Conservation (phyloP, 2,888 invertebrate genomes). For the Drosophila siamana region DNA sequence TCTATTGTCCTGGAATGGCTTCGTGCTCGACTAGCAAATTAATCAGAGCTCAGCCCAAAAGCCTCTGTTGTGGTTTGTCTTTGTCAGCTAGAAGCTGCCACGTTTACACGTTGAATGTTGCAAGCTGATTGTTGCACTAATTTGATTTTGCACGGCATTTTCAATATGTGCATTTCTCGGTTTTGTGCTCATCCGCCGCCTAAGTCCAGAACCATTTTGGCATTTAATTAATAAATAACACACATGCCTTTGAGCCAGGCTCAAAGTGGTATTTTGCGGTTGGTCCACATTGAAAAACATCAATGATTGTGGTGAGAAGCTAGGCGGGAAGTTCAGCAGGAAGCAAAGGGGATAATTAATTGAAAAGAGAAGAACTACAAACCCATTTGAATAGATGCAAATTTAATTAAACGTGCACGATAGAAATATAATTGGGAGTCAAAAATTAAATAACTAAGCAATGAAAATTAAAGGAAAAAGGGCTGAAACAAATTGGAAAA, state of each 20-base stretch:
- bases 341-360: neutral
- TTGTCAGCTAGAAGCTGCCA: conserved; percentile 11
- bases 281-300: conserved; percentile 10
- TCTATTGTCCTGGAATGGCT: neutral
- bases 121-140: conserved; percentile 9
- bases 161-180: conserved; percentile 40
- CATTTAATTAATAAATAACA: conserved; percentile 42
- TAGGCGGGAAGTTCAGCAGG: neutral
- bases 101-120: conserved; percentile 15
- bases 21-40: conserved; percentile 31
- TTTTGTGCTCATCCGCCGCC: neutral
- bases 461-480: neutral
- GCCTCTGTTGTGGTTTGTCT: conserved; percentile 41
- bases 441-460: neutral
- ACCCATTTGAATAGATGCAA: too few species aligned
- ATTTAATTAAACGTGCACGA: too few species aligned
- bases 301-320: neutral
- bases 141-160: conserved; percentile 29
- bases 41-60: conserved; percentile 44
- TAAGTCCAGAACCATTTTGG: conserved; percentile 27
- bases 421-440: neutral
- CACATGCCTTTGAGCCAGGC: conserved; percentile 4
- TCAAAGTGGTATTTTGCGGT: conserved; percentile 12
- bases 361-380: too few species aligned
- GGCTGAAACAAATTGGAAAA: neutral